Conservation (phyloP, 1,140 invertebrate species). For the Drosophila subpulchrella region DNA sequence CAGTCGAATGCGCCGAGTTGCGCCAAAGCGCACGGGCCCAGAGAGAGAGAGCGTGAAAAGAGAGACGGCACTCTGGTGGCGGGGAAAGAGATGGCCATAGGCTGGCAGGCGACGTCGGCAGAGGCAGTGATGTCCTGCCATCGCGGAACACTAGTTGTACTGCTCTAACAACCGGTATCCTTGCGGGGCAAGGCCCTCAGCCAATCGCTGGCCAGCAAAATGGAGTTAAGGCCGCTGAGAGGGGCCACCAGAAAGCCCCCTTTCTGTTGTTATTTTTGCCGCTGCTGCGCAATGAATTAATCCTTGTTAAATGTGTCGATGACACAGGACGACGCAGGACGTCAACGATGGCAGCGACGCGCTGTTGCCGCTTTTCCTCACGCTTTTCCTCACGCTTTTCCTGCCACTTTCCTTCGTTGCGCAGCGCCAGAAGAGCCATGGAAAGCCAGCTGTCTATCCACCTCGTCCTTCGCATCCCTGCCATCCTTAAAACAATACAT, state of each 20-base stretch:
- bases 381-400: conserved; percentile 65
- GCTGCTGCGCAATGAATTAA: conserved; percentile 79
- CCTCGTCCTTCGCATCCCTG: conserved; percentile 12
- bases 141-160: conserved; percentile 28
- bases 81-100: conserved; percentile 5
- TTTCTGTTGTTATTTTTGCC: conserved; percentile 32
- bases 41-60: neutral
- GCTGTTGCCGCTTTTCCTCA: conserved; percentile 71
- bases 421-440: conserved; percentile 31
- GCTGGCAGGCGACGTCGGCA: neutral
- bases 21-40: neutral
- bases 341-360: conserved; percentile 11
- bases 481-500: conserved; percentile 77
- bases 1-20: conserved; percentile 19
- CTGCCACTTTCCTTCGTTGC: conserved; percentile 50
- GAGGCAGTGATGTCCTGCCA: conserved; percentile 13
- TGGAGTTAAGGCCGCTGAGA: conserved; percentile 44
- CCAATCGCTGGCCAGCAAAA: conserved; percentile 62
- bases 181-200: neutral
- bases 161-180: conserved; percentile 27
- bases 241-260: neutral
- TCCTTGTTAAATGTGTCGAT: conserved; percentile 78
- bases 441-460: neutral
- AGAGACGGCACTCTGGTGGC: neutral
- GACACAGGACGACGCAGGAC: conserved; percentile 21